Conservation (phyloP, 2,113 vertebrate genomes). For the Lipotes vexillifer region DNA sequence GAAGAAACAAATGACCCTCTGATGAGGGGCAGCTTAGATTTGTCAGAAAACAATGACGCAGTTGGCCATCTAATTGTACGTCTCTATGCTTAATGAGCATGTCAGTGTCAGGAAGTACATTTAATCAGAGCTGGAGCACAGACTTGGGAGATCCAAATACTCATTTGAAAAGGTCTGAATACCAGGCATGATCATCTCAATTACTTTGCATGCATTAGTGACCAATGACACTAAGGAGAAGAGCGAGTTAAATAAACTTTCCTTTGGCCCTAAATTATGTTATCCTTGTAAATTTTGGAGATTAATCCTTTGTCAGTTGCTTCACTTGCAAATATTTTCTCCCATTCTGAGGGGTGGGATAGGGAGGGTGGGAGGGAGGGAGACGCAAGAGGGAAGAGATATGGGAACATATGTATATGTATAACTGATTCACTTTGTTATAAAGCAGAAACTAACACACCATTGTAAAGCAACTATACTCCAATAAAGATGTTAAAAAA, state of each 20-base stretch:
- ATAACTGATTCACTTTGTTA: too few species aligned
- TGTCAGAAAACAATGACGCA: neutral
- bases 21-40: neutral
- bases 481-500: too few species aligned
- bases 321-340: too few species aligned
- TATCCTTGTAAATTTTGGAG: neutral
- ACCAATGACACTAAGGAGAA: neutral
- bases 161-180: conserved; percentile 14
- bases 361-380: too few species aligned
- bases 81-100: neutral
- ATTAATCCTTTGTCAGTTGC: too few species aligned
- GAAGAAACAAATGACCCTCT: neutral
- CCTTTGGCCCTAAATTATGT: neutral
- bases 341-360: too few species aligned
- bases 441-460: too few species aligned
- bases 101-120: neutral
- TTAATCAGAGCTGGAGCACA: neutral
- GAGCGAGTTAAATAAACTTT: neutral
- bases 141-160: neutral
- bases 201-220: neutral
- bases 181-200: neutral
- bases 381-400: too few species aligned
- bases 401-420: too few species aligned
- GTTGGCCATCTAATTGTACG: neutral
- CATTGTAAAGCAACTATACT: too few species aligned